Evolutionary conservation across 1,140 invertebrate species (phyloP).

Genomic region (Trinorchestia longiramus): DNA sequence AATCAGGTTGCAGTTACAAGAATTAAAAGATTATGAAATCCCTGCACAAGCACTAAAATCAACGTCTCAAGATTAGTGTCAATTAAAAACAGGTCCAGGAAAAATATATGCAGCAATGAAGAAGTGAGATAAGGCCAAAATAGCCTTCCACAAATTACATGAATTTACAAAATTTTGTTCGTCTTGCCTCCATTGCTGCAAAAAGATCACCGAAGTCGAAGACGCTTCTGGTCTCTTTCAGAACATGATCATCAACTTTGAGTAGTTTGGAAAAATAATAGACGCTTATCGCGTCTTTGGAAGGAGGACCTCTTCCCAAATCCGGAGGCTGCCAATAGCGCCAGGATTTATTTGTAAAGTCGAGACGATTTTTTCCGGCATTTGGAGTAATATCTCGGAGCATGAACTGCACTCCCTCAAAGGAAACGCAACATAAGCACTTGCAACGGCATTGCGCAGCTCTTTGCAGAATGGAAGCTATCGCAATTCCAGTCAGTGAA

Average conservation of each 20-base stretch:
- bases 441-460: background rate
- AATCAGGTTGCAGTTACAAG: too few relatives aligned
- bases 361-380: conserved; percentile 21
- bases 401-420: background rate
- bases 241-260: background rate
- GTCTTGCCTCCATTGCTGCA: background rate
- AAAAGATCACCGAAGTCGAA: background rate
- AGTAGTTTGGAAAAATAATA: conserved; percentile 1
- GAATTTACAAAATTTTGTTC: background rate
- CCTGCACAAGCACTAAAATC: background rate
- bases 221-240: background rate
- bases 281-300: background rate
- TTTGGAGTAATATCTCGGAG: background rate
- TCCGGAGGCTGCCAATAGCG: conserved; percentile 15
- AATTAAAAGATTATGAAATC: too few relatives aligned
- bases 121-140: background rate
- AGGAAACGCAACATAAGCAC: background rate
- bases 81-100: background rate
- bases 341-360: conserved; percentile 23
- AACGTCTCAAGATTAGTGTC: background rate
- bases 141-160: background rate
- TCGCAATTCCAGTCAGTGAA: conserved; percentile 31
- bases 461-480: background rate
- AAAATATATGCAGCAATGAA: background rate
- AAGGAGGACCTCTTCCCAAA: background rate